Conservation (phyloP, 2,797 vertebrate species). For the Sibirionetta formosa region DNA sequence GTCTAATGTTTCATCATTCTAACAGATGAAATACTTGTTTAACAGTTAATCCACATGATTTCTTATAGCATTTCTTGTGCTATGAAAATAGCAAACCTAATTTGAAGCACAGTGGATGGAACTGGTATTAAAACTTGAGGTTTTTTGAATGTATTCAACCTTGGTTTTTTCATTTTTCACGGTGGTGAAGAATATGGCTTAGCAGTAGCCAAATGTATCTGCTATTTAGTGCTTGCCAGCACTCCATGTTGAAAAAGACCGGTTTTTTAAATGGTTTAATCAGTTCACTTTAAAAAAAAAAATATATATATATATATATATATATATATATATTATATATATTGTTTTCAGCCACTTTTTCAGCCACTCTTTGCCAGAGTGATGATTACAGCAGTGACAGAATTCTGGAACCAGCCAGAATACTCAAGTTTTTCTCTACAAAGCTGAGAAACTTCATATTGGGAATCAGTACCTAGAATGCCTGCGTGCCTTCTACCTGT, state of each 20-base stretch:
- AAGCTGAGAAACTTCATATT: not conserved
- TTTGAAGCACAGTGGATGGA: not conserved
- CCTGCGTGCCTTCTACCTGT: not conserved
- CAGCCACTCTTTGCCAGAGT: not conserved
- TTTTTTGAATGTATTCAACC: not conserved
- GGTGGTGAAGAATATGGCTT: not conserved
- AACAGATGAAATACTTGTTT: not conserved
- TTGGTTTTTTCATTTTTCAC: not conserved
- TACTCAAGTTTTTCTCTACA: not conserved
- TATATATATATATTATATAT: not conserved
- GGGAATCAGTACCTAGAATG: not conserved
- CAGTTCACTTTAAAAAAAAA: not conserved
- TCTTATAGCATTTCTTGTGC: not conserved
- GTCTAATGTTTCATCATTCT: not conserved
- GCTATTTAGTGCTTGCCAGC: not conserved
- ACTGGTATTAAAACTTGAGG: not conserved
- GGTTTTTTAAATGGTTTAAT: not conserved
- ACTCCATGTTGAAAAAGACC: not conserved
- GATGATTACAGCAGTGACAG: not conserved
- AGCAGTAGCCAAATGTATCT: not conserved
- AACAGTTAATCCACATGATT: not conserved
- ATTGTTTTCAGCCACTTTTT: not conserved
- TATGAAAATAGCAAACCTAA: not conserved
- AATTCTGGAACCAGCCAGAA: not conserved
- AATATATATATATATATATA: not conserved